phyloP scores from a whole-genome alignment of 2,888 invertebrate genomes.

The Herminia tarsipennalis region DNA sequence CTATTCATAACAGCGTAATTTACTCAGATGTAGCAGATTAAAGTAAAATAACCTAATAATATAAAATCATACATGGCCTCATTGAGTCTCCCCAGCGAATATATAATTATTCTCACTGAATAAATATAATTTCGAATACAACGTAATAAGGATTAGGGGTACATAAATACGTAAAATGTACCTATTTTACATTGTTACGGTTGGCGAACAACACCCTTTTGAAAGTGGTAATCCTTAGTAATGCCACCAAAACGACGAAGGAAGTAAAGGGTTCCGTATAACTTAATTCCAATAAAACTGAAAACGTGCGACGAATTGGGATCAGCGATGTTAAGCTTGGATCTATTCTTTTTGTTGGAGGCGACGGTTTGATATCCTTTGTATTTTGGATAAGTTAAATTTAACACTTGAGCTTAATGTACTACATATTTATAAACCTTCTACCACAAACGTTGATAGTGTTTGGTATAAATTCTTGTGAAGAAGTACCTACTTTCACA shows the following conservation, averaged over 20 bases:
- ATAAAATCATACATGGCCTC: background rate
- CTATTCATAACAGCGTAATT: too few relatives aligned
- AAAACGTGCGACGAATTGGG: conserved; percentile 74
- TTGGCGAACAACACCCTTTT: conserved; percentile 53
- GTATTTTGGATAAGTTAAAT: conserved; percentile 26
- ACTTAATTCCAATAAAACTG: conserved; percentile 82
- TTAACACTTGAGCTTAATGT: conserved; percentile 13
- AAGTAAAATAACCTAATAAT: background rate
- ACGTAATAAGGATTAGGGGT: conserved; percentile 46
- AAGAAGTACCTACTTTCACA: too few relatives aligned
- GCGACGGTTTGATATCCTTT: conserved; percentile 34
- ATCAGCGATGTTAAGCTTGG: conserved; percentile 43
- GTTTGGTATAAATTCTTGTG: too few relatives aligned
- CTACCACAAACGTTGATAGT: too few relatives aligned
- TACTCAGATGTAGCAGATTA: background rate
- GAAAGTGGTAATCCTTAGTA: conserved; percentile 66
- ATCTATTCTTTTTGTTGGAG: conserved; percentile 43
- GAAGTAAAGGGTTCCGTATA: conserved; percentile 74
- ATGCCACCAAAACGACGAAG: conserved; percentile 69
- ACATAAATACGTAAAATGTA: conserved; percentile 45
- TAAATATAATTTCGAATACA: conserved; percentile 40
- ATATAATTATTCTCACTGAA: conserved; percentile 26
- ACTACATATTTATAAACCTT: too few relatives aligned
- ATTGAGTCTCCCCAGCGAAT: conserved; percentile 13
- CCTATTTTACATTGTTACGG: conserved; percentile 51